Conservation (phyloP, 2,113 vertebrate genomes). For the Bos javanicus region DNA sequence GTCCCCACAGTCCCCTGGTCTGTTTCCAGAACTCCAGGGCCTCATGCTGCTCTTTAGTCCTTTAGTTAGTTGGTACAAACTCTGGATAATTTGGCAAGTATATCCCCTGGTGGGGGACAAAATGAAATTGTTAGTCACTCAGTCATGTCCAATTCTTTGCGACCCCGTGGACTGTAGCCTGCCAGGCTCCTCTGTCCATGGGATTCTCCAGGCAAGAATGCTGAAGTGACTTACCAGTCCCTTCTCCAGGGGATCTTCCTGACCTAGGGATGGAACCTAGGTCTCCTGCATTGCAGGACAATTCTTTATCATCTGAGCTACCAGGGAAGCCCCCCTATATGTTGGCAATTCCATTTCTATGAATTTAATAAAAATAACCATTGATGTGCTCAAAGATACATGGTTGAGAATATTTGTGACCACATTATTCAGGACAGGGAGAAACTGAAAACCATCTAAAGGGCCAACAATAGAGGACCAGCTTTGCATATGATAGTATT, state of each 20-base stretch:
- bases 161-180: background rate
- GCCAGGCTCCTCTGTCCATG: background rate
- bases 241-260: background rate
- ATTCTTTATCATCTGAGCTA: background rate
- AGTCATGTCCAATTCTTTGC: background rate
- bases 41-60: background rate
- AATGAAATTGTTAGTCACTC: background rate
- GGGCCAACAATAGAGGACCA: background rate
- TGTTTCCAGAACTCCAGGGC: background rate
- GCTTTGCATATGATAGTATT: background rate
- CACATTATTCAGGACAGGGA: background rate
- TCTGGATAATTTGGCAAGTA: background rate
- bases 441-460: background rate
- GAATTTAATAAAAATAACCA: constrained; percentile 6
- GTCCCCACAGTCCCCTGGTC: background rate
- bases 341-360: background rate
- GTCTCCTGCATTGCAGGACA: background rate
- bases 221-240: background rate
- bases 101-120: background rate
- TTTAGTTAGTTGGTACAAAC: background rate
- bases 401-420: background rate
- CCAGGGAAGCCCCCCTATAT: background rate
- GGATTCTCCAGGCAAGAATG: background rate
- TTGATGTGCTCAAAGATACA: background rate
- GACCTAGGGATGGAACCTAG: background rate